Percentiles rank a stretch among this genome's conserved stretches.
phyloP scores from a whole-genome alignment of 2,888 invertebrate genomes.

The Cosmia trapezina region DNA sequence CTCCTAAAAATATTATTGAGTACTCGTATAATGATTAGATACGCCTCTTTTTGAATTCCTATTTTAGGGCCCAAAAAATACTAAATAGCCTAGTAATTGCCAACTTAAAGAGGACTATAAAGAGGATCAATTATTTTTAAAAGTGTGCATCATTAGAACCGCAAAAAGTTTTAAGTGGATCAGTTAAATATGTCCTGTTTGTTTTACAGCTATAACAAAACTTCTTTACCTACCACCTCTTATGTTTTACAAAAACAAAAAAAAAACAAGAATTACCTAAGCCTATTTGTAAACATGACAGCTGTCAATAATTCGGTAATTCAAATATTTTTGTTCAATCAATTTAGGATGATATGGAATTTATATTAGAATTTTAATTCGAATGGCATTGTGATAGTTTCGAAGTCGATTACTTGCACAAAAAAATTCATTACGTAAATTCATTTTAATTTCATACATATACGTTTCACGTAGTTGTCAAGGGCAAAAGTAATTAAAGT shows the following conservation, averaged over 20 bases:
- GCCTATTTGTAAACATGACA: constrained; percentile 18
- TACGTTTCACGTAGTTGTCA: constrained; percentile 8
- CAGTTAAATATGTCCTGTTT: not conserved
- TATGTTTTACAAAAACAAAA: not conserved
- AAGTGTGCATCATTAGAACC: no score
- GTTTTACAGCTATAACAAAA: constrained; percentile 9
- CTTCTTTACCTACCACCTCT: not conserved
- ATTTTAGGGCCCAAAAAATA: no score
- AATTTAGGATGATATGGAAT: constrained; percentile 7
- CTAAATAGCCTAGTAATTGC: no score
- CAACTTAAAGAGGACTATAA: no score
- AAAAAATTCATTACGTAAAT: constrained; percentile 22
- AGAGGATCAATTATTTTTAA: no score
- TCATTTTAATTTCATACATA: constrained; percentile 23
- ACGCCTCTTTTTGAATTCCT: no score
- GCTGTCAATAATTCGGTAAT: constrained; percentile 1
- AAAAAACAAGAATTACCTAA: not conserved
- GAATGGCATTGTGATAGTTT: constrained; percentile 16
- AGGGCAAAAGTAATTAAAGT: constrained; percentile 11
- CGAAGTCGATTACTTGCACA: constrained; percentile 26
- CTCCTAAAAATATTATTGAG: no score
- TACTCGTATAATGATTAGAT: no score
- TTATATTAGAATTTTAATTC: not conserved
- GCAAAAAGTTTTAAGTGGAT: no score
- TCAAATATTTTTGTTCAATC: not conserved